These are phyloP conservation scores for Syngnathoides biaculeatus DNA, from an alignment of 2,113 vertebrate genomes.

Conservation along the genomic window DNA sequence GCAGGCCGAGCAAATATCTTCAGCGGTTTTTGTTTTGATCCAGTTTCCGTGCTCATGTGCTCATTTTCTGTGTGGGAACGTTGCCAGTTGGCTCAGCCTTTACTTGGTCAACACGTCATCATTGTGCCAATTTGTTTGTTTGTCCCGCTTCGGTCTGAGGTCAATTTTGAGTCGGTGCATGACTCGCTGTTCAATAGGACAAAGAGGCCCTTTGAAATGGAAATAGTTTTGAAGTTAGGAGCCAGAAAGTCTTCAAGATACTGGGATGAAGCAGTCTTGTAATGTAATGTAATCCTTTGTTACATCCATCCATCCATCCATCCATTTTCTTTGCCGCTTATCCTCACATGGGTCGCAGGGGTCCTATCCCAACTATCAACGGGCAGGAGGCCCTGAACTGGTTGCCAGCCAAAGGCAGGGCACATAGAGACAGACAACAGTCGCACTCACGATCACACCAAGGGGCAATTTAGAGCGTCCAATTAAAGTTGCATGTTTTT, in stretches of 20 bases:
- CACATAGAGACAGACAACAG: too few species aligned
- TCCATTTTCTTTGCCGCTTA: too few species aligned
- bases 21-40: background rate
- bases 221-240: conserved; percentile 27
- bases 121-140: conserved; percentile 17
- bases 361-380: too few species aligned
- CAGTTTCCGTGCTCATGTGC: background rate
- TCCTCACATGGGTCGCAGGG: too few species aligned
- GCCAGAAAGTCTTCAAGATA: background rate
- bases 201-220: conserved; percentile 41
- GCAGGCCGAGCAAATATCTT: background rate
- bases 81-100: background rate
- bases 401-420: too few species aligned
- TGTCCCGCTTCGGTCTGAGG: conserved; percentile 11
- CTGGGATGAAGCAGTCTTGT: conserved; percentile 1
- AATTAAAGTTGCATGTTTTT: too few species aligned
- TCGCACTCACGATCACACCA: too few species aligned
- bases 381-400: too few species aligned
- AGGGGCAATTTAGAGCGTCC: too few species aligned
- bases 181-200: conserved; percentile 10
- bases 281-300: background rate
- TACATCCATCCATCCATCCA: too few species aligned
- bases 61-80: background rate
- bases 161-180: conserved; percentile 19
- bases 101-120: background rate